phyloP scores from a whole-genome alignment of 2,888 invertebrate species.

The Nephrocerus scutellatus region DNA sequence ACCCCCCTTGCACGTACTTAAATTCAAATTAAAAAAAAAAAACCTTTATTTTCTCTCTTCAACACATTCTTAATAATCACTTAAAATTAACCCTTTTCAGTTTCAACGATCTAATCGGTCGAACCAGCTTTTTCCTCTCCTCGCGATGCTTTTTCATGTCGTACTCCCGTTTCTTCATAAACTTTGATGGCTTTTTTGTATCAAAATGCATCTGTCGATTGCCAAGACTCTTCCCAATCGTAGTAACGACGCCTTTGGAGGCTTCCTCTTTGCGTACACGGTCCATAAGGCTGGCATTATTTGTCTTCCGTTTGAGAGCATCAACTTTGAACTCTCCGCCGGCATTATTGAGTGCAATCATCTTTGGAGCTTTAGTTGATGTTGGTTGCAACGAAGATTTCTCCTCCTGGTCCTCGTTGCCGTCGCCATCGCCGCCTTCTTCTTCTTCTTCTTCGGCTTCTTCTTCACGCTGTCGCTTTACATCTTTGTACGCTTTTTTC shows the following conservation, averaged over 20 bases:
- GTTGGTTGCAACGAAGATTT: constrained; percentile 16
- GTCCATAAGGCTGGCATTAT: constrained; percentile 56
- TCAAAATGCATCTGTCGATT: constrained; percentile 76
- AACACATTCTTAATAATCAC: too few species aligned
- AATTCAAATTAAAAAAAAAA: constrained; percentile 14
- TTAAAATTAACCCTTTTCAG: constrained; percentile 46
- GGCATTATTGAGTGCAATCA: constrained; percentile 57
- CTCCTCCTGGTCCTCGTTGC: constrained; percentile 31
- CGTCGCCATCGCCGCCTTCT: constrained; percentile 39
- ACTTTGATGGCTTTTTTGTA: constrained; percentile 53
- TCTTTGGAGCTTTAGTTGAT: constrained; percentile 48
- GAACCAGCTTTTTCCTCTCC: constrained; percentile 60
- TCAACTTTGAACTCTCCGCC: constrained; percentile 57
- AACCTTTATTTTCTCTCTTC: constrained; percentile 15
- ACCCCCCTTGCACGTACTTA: too few species aligned
- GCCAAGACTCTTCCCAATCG: constrained; percentile 57
- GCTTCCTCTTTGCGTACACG: constrained; percentile 57
- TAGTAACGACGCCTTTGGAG: constrained; percentile 36
- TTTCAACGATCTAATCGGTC: constrained; percentile 50
- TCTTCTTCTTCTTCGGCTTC: constrained; percentile 33
- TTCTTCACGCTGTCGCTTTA: constrained; percentile 41
- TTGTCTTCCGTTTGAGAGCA: constrained; percentile 26
- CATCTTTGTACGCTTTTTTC: constrained; percentile 58
- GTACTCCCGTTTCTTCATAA: constrained; percentile 53
- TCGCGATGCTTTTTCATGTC: constrained; percentile 60